Evolutionary conservation across 2,888 invertebrate genomes (phyloP).

Genomic region (Drosophila colorata): DNA sequence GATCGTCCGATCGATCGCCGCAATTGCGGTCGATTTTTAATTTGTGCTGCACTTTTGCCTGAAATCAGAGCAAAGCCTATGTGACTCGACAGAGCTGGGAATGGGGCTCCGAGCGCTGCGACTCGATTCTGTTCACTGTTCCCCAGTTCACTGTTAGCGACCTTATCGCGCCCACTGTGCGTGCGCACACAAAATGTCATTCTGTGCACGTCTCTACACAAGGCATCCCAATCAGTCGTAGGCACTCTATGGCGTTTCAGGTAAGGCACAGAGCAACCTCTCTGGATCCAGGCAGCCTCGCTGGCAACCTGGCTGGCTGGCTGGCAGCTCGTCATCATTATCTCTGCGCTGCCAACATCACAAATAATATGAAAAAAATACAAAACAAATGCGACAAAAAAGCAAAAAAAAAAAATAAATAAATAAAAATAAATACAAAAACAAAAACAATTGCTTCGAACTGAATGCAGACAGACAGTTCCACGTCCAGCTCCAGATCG

Average conservation of each 20-base stretch:
- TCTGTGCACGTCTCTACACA: conserved; percentile 79
- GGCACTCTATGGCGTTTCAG: conserved; percentile 73
- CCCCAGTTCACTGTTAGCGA: conserved; percentile 37
- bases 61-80: conserved; percentile 68
- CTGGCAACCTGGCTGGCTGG: conserved; percentile 32
- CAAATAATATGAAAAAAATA: conserved; percentile 75
- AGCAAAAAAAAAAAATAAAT: conserved; percentile 19
- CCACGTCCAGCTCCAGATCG: conserved; percentile 46
- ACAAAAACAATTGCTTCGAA: conserved; percentile 42
- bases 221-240: conserved; percentile 82
- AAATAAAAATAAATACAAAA: conserved; percentile 19
- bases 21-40: conserved; percentile 72
- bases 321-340: conserved; percentile 79
- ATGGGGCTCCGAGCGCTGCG: conserved; percentile 22
- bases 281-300: conserved; percentile 32
- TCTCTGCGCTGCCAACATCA: conserved; percentile 78
- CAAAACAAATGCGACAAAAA: conserved; percentile 28
- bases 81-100: conserved; percentile 16
- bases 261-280: conserved; percentile 60
- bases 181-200: conserved; percentile 75
- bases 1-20: conserved; percentile 31
- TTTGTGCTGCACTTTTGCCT: conserved; percentile 67
- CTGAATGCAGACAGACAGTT: conserved; percentile 30
- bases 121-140: neutral
- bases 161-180: conserved; percentile 78